Conservation (phyloP, 1,140 invertebrate species). For the Cherax destructor region DNA sequence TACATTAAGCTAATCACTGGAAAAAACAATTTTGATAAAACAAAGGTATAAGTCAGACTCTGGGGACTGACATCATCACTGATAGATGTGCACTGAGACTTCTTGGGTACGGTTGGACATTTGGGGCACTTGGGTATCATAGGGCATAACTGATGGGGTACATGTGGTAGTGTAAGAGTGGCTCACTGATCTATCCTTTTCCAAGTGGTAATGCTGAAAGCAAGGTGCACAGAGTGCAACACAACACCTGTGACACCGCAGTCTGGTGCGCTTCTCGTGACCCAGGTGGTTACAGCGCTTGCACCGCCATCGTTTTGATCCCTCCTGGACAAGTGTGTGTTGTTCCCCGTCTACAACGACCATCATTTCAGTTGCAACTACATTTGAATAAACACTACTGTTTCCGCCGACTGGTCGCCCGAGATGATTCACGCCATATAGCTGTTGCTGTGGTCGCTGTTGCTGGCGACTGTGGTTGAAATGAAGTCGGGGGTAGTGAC, state of each 20-base stretch:
- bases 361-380: slow-evolving; percentile 46
- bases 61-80: neutral
- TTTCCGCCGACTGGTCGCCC: slow-evolving; percentile 18
- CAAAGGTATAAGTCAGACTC: neutral
- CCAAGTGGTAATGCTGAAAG: slow-evolving; percentile 52
- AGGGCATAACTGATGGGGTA: neutral
- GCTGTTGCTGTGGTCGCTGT: slow-evolving; percentile 22
- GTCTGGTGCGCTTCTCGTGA: slow-evolving; percentile 62
- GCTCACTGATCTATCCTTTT: slow-evolving; percentile 22
- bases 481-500: slow-evolving; percentile 30
- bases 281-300: slow-evolving; percentile 55
- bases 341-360: slow-evolving; percentile 25
- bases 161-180: slow-evolving; percentile 1
- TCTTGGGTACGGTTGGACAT: neutral
- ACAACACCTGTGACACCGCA: slow-evolving; percentile 58
- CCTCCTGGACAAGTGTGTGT: slow-evolving; percentile 56
- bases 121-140: neutral
- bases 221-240: slow-evolving; percentile 60
- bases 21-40: neutral
- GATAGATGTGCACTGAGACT: slow-evolving; percentile 1
- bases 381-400: slow-evolving; percentile 32
- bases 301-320: slow-evolving; percentile 60
- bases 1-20: neutral
- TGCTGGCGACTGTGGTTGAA: slow-evolving; percentile 24
- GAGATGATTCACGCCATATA: neutral